Percentiles rank a stretch among this genome's conserved stretches.
Conservation (phyloP, 2,888 invertebrate genomes). For the Gibbula magus region DNA sequence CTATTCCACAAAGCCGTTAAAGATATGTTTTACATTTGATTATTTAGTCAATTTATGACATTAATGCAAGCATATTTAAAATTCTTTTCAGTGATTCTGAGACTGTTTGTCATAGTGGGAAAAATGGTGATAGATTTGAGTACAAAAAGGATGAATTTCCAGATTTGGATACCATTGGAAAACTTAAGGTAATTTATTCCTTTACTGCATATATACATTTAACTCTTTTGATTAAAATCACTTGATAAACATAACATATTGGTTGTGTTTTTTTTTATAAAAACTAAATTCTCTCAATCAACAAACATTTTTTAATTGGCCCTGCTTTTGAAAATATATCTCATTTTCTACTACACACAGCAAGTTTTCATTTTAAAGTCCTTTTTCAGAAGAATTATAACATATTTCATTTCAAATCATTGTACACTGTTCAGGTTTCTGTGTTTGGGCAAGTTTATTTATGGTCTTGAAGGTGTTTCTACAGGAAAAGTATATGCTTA, state of each 20-base stretch:
- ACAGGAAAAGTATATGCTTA: neutral
- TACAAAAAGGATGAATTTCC: slow-evolving; percentile 54
- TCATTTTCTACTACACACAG: too few species aligned
- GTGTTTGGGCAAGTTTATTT: neutral
- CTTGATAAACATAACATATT: neutral
- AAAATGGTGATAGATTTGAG: slow-evolving; percentile 27
- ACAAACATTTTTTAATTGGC: neutral
- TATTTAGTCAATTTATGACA: neutral
- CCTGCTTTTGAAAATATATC: neutral
- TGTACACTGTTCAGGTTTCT: neutral
- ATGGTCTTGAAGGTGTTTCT: too few species aligned
- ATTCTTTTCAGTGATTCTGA: neutral
- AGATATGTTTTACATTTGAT: neutral
- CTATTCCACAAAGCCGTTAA: neutral
- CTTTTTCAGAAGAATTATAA: neutral
- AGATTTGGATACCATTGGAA: slow-evolving; percentile 29
- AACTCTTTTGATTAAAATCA: neutral
- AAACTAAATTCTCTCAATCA: too few species aligned
- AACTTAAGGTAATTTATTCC: neutral
- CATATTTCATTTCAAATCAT: neutral
- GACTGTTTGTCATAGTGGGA: neutral
- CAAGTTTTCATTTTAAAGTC: too few species aligned
- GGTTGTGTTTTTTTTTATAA: too few species aligned
- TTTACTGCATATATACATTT: neutral
- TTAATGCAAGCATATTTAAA: neutral